Conservation (phyloP, 2,113 vertebrate species). For the Pseudonaja textilis region DNA sequence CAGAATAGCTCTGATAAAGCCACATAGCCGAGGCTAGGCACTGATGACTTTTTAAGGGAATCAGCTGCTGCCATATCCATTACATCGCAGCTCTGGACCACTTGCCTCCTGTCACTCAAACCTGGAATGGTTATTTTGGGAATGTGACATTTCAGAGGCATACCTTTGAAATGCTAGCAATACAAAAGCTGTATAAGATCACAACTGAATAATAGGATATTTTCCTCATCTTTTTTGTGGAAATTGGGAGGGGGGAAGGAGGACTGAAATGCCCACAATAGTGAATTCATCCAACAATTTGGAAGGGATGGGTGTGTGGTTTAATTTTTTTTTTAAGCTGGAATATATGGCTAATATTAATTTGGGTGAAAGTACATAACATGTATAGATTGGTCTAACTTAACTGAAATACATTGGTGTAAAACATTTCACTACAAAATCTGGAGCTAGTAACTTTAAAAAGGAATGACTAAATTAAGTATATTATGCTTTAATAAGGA, state of each 20-base stretch:
- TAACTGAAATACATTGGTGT: background rate
- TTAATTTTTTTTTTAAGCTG: constrained; percentile 32
- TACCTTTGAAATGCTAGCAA: constrained; percentile 67
- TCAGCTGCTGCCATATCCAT: constrained; percentile 86
- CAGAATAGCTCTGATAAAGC: constrained; percentile 96
- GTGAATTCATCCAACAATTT: constrained; percentile 23
- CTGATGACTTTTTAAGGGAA: constrained; percentile 99
- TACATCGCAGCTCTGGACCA: constrained; percentile 85
- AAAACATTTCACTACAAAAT: background rate
- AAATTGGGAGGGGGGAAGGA: background rate
- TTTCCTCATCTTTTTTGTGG: constrained; percentile 30
- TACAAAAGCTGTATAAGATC: constrained; percentile 68
- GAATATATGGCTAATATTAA: background rate
- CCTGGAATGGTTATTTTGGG: constrained; percentile 83
- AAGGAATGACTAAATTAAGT: background rate
- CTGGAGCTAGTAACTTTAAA: background rate
- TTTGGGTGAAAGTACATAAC: background rate
- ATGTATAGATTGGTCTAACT: background rate
- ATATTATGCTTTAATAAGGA: background rate
- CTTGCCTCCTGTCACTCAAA: constrained; percentile 95
- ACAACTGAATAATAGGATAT: constrained; percentile 39
- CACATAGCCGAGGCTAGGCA: constrained; percentile 75
- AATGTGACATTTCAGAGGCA: constrained; percentile 79
- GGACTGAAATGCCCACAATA: background rate
- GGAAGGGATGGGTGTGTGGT: constrained; percentile 36